Evolutionary conservation across 1,140 invertebrate genomes (phyloP), one percentile per base, ranked within the genome.

Genomic region (Penaeus chinensis): DNA sequence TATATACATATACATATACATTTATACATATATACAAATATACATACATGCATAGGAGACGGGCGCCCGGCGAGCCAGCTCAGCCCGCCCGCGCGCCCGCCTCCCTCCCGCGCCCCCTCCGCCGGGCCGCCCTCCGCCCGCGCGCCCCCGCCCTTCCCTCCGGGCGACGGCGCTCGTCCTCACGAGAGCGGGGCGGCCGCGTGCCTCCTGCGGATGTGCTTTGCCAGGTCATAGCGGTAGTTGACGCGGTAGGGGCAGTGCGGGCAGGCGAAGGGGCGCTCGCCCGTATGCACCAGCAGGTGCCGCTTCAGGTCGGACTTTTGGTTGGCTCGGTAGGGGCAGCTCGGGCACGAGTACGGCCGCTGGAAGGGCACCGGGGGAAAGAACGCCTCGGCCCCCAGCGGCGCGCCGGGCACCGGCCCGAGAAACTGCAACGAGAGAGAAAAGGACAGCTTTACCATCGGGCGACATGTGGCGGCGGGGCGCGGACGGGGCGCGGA

Each of bases 271-370:
- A 78, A 85, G 24, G 83, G 83, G 24, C 83, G 83, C 71, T 78
- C 83, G 42, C 83, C 71, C 27, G 83, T 85, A 27, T 85, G 83
- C 27, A 85, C 74, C 27, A 76, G 83, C 74, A 85, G 71, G 61
- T 85, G 83, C 47, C 83, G 77, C 74, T 85, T 85, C 42, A 85
- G 74, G 65, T 85, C 83, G 24, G 83, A 85, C 74, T 85, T 85
- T 85, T 85, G 83, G 62, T 85, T 85, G 83, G 83, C 74, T 47
- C 83, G 77, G 83, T 85, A 85, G 74, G 83, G 83, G 61, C 83
- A 85, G 54, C 74, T 66, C 61, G 27, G 61, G 74, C 83, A 85
- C 71, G 83, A 85, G 78, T 85, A 85, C 37, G 83, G 83, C 62
- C 83, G 83, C 27, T 85, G 60, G 74, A 77, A 77, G 54, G 54